Evolutionary conservation across 2,113 vertebrate genomes (phyloP).

Genomic region (Clinocottus analis): DNA sequence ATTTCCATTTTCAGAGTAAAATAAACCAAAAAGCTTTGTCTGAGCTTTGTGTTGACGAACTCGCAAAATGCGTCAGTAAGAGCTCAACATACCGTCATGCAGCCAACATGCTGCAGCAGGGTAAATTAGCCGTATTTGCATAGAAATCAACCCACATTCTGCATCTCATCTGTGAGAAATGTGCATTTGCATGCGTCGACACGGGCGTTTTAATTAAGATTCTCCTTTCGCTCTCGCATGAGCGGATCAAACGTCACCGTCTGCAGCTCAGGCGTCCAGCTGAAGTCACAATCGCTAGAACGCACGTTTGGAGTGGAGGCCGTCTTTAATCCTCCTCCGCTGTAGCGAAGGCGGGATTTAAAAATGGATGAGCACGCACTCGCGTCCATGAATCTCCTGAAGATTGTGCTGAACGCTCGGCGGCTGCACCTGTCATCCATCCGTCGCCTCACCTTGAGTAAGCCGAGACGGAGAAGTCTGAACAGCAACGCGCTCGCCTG

Average conservation of each 20-base stretch:
- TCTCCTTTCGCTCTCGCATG: not conserved
- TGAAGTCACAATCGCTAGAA: not conserved
- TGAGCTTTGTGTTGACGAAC: conserved; percentile 7
- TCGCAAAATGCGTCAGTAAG: conserved; percentile 8
- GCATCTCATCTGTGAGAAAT: no score
- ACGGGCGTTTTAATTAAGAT: not conserved
- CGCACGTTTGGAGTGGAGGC: not conserved
- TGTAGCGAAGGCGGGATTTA: not conserved
- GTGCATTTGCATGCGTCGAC: not conserved
- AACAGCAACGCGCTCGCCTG: conserved; percentile 18
- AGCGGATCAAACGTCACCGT: not conserved
- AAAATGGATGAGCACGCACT: conserved; percentile 8
- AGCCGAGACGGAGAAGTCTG: not conserved
- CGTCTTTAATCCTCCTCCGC: not conserved
- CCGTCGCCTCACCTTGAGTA: conserved; percentile 23
- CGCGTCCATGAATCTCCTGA: not conserved
- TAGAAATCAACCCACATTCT: not conserved
- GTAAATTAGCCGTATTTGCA: no score
- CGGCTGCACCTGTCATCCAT: conserved; percentile 19
- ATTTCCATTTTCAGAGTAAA: no score
- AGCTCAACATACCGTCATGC: not conserved
- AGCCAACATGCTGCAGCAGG: not conserved
- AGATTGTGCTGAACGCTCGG: not conserved
- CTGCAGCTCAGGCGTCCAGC: not conserved
- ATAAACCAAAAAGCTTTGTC: no score